These are phyloP conservation scores for Brachirus orientalis DNA, from an alignment of 2,113 vertebrate genomes.

Conservation along the genomic window DNA sequence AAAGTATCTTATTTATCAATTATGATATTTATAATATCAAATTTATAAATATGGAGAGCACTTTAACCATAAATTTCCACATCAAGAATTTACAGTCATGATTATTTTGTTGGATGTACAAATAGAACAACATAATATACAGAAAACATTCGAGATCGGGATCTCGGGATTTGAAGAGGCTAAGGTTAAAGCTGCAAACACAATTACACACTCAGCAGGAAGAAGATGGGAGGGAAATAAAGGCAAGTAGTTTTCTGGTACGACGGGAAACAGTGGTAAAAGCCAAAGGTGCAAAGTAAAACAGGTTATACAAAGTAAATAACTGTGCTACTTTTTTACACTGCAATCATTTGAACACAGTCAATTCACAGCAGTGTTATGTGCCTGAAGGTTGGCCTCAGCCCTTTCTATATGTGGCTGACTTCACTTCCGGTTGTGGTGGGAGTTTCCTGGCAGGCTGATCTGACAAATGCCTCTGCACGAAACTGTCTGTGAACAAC, in stretches of 20 bases:
- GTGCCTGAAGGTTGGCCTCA: conserved; percentile 31
- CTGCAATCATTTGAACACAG: conserved; percentile 4
- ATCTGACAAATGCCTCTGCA: conserved; percentile 56
- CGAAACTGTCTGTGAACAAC: conserved; percentile 64
- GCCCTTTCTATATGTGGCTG: conserved; percentile 55
- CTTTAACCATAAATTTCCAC: background rate
- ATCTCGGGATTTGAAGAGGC: too few species aligned
- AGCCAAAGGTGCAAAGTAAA: conserved; percentile 1
- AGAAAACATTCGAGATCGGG: too few species aligned
- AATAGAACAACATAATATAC: conserved; percentile 19
- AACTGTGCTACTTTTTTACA: conserved; percentile 16
- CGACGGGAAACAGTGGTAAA: conserved; percentile 13
- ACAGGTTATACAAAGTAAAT: background rate
- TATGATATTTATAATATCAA: too few species aligned
- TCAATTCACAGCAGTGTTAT: conserved; percentile 11
- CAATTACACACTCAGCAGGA: conserved; percentile 8
- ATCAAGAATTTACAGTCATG: background rate
- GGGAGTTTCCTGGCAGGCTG: conserved; percentile 71
- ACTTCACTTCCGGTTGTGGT: conserved; percentile 73
- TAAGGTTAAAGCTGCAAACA: conserved; percentile 21
- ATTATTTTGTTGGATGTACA: conserved; percentile 2
- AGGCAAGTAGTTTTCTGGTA: conserved; percentile 8
- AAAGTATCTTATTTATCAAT: too few species aligned
- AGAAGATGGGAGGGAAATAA: conserved; percentile 23
- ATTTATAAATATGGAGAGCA: too few species aligned